These are phyloP conservation scores for Drosophila barbarae DNA, from an alignment of 2,888 invertebrate species.

Conservation along the genomic window DNA sequence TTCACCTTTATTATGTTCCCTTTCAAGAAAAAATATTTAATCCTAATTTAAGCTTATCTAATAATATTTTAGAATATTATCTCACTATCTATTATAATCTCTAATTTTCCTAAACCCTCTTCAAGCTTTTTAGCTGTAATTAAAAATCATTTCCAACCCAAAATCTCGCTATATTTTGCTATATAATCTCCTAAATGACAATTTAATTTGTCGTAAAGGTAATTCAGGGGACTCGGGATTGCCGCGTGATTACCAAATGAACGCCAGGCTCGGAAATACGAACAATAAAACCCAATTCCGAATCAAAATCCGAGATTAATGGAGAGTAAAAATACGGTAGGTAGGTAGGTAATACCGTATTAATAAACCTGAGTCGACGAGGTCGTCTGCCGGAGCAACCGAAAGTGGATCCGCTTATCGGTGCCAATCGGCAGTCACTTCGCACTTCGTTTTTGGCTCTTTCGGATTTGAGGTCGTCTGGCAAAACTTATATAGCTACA, in stretches of 20 bases:
- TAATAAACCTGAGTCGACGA: slow-evolving; percentile 39
- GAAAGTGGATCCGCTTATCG: slow-evolving; percentile 54
- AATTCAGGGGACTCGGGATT: slow-evolving; percentile 15
- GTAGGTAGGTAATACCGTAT: slow-evolving; percentile 32
- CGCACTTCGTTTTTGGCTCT: slow-evolving; percentile 48
- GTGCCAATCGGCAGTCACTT: slow-evolving; percentile 38
- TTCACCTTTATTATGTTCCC: too few relatives aligned
- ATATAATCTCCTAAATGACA: not conserved
- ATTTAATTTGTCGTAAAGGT: slow-evolving; percentile 29
- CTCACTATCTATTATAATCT: not conserved
- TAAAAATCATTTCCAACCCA: too few relatives aligned
- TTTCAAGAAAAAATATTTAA: not conserved
- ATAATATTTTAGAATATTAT: not conserved
- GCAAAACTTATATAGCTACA: slow-evolving; percentile 52
- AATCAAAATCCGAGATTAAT: slow-evolving; percentile 23
- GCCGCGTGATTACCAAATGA: slow-evolving; percentile 49
- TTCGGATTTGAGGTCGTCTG: slow-evolving; percentile 48
- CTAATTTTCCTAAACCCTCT: not conserved
- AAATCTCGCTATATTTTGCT: not conserved
- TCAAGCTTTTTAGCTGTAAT: not conserved
- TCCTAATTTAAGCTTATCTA: not conserved
- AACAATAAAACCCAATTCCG: not conserved
- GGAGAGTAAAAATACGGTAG: slow-evolving; percentile 1
- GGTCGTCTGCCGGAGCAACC: slow-evolving; percentile 55
- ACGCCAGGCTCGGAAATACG: slow-evolving; percentile 3